Conservation (phyloP, 2,888 invertebrate species). For the Cantharis lateralis region DNA sequence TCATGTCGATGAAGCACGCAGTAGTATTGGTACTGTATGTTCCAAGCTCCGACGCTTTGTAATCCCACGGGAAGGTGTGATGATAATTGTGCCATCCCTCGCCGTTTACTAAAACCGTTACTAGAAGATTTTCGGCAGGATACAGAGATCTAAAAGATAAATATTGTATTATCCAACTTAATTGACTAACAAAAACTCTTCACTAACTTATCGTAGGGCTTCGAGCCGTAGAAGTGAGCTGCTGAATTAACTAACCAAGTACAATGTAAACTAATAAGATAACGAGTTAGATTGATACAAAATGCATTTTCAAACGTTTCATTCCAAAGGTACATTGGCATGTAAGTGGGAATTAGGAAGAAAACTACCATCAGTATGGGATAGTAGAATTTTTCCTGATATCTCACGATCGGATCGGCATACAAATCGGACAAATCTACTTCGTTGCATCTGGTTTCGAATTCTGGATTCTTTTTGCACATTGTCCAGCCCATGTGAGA, state of each 20-base stretch:
- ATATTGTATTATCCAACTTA: not conserved
- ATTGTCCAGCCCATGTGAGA: conserved; percentile 95
- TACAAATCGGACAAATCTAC: conserved; percentile 85
- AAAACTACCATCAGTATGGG: conserved; percentile 73
- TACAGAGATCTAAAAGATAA: conserved; percentile 62
- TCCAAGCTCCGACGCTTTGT: conserved; percentile 80
- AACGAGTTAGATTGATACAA: conserved; percentile 76
- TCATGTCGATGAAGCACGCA: conserved; percentile 77
- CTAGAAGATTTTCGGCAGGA: conserved; percentile 72
- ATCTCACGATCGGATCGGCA: conserved; percentile 79
- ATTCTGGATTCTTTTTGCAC: conserved; percentile 87
- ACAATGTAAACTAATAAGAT: conserved; percentile 77
- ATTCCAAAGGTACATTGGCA: conserved; percentile 79
- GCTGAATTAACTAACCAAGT: conserved; percentile 92
- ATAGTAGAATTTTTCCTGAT: conserved; percentile 87
- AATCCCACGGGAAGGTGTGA: conserved; percentile 85
- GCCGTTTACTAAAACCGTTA: conserved; percentile 70
- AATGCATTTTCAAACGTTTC: conserved; percentile 71
- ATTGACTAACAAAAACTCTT: not conserved
- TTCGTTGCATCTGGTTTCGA: conserved; percentile 82
- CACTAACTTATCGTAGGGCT: conserved; percentile 73
- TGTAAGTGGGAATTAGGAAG: conserved; percentile 74
- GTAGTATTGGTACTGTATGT: conserved; percentile 74
- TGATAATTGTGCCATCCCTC: conserved; percentile 91
- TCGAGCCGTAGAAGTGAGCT: conserved; percentile 80